These are phyloP conservation scores for Calameuta filiformis DNA, from an alignment of 2,888 invertebrate species.

Conservation along the genomic window DNA sequence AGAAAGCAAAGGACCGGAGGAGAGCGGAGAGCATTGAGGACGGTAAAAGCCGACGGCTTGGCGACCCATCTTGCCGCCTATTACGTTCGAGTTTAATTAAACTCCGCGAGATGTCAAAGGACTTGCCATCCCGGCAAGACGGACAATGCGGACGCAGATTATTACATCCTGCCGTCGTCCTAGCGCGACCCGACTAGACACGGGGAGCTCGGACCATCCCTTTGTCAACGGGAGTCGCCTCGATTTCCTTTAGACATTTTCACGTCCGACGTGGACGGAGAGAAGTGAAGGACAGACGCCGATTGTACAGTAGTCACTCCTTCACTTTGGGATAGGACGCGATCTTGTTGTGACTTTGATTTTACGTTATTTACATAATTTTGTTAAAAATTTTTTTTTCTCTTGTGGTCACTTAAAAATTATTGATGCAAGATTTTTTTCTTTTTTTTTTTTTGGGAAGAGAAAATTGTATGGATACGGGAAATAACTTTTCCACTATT, in stretches of 20 bases:
- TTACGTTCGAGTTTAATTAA: constrained; percentile 64
- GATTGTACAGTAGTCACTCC: background rate
- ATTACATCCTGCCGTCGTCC: constrained; percentile 50
- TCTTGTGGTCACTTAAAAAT: no score
- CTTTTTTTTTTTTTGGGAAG: no score
- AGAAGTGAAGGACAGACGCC: background rate
- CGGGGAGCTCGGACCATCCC: background rate
- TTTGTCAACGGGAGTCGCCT: background rate
- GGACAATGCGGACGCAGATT: constrained; percentile 65
- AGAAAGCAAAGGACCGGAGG: background rate
- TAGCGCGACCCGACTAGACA: background rate
- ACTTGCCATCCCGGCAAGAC: constrained; percentile 59
- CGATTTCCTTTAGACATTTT: background rate
- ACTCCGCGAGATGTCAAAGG: constrained; percentile 62
- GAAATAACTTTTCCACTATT: background rate
- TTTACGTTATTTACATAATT: background rate
- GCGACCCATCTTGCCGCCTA: constrained; percentile 29
- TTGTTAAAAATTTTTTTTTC: no score
- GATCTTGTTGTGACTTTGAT: background rate
- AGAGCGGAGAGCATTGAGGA: background rate
- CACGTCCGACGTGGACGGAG: background rate
- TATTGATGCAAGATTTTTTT: no score
- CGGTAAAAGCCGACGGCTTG: background rate
- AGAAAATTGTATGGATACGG: background rate
- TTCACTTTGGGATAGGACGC: no score